phyloP scores from a whole-genome alignment of 2,888 invertebrate species.

The Noctua janthe region DNA sequence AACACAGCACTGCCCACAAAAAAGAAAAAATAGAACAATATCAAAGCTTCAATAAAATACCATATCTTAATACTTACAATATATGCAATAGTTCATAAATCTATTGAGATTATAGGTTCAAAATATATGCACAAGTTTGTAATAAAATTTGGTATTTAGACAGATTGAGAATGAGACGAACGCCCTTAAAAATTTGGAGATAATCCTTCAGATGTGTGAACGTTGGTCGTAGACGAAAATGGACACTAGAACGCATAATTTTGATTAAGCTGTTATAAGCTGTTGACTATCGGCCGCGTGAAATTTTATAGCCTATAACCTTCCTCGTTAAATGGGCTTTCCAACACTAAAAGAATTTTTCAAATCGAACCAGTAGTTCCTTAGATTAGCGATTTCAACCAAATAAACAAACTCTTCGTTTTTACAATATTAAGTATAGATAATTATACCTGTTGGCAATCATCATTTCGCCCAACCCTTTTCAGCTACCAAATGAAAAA shows the following conservation, averaged over 20 bases:
- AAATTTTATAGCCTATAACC: no score
- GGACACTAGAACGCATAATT: not conserved
- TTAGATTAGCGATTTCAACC: no score
- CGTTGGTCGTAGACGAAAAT: not conserved
- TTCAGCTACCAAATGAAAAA: slow-evolving; percentile 13
- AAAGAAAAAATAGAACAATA: not conserved
- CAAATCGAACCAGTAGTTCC: no score
- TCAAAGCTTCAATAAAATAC: not conserved
- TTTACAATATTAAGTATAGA: no score
- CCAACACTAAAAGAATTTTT: no score
- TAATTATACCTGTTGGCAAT: slow-evolving; percentile 2
- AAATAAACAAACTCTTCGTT: no score
- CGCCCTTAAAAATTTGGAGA: not conserved
- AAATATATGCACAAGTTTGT: not conserved
- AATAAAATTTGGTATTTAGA: not conserved
- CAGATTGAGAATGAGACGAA: not conserved
- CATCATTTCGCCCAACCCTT: slow-evolving; percentile 17
- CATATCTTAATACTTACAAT: not conserved
- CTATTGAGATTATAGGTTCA: not conserved
- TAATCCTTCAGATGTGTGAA: not conserved
- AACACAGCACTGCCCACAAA: not conserved
- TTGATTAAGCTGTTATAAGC: no score
- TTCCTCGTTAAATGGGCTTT: no score
- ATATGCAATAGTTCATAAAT: not conserved
- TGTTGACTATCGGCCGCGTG: no score